phyloP scores from a whole-genome alignment of 2,888 invertebrate species.

The Amiota mariae region DNA sequence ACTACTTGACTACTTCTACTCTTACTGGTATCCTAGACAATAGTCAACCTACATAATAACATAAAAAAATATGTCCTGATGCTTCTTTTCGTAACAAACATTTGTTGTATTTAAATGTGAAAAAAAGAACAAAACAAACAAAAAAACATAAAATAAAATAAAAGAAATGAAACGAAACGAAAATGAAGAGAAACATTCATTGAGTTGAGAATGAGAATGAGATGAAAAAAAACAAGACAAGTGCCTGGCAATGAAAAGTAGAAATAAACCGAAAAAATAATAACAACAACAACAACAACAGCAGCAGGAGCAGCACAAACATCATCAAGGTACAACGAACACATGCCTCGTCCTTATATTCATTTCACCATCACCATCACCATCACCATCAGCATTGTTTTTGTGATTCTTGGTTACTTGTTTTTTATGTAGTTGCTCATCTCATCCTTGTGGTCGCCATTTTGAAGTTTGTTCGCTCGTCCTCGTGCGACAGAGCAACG shows the following conservation, averaged over 20 bases:
- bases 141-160: too few relatives aligned
- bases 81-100: conserved; percentile 31
- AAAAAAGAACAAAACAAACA: conserved; percentile 34
- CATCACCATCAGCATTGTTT: neutral
- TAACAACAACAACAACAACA: neutral
- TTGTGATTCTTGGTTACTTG: conserved; percentile 32
- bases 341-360: conserved; percentile 42
- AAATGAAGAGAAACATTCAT: conserved; percentile 4
- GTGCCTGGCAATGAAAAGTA: neutral
- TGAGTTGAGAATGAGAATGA: neutral
- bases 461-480: conserved; percentile 22
- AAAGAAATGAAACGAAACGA: conserved; percentile 18
- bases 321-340: conserved; percentile 6
- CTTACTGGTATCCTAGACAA: conserved; percentile 1
- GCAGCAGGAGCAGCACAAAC: neutral
- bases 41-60: neutral
- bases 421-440: conserved; percentile 31
- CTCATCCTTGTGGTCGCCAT: conserved; percentile 14
- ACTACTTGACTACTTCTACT: neutral
- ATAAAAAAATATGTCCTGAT: conserved; percentile 33
- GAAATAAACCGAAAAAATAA: conserved; percentile 3
- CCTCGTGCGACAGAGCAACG: conserved; percentile 57
- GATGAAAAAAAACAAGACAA: neutral
- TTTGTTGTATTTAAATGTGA: conserved; percentile 8
- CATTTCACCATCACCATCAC: neutral